Percentiles rank a stretch among this genome's conserved stretches.
Conservation (phyloP, 1,140 invertebrate species). For the Vanessa tameamea region DNA sequence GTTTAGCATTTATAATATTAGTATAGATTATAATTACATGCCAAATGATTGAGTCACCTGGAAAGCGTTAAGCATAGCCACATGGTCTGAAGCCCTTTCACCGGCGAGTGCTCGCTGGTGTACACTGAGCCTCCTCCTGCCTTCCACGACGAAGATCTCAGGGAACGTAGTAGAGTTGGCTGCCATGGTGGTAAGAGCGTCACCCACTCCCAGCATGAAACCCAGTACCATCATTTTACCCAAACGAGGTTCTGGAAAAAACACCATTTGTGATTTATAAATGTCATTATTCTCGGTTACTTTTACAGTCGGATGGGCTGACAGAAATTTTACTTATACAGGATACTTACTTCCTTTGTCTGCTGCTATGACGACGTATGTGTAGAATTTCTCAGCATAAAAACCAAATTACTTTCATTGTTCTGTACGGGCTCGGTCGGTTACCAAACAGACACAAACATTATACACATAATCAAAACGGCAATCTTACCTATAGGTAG, state of each 20-base stretch:
- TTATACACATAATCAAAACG: background rate
- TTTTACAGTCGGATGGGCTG: too few species aligned
- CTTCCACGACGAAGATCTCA: constrained; percentile 90
- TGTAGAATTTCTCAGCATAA: background rate
- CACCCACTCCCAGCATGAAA: constrained; percentile 90
- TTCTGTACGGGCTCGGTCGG: background rate
- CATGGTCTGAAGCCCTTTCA: constrained; percentile 94
- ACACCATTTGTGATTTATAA: background rate
- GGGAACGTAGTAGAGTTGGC: constrained; percentile 96
- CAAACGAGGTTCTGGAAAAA: constrained; percentile 87
- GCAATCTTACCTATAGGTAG: constrained; percentile 85
- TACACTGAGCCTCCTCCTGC: constrained; percentile 85
- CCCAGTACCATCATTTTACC: constrained; percentile 98
- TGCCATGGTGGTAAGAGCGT: constrained; percentile 95
- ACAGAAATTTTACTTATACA: too few species aligned
- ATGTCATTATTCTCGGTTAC: too few species aligned
- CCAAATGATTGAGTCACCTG: constrained; percentile 73
- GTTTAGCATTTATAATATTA: too few species aligned
- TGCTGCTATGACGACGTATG: too few species aligned
- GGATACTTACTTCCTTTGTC: too few species aligned
- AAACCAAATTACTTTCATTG: background rate
- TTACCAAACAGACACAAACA: background rate
- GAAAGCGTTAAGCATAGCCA: constrained; percentile 96
- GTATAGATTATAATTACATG: too few species aligned
- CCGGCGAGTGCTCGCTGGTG: constrained; percentile 93